phyloP scores from a whole-genome alignment of 1,140 invertebrate species.

The Lepeophtheirus salmonis region DNA sequence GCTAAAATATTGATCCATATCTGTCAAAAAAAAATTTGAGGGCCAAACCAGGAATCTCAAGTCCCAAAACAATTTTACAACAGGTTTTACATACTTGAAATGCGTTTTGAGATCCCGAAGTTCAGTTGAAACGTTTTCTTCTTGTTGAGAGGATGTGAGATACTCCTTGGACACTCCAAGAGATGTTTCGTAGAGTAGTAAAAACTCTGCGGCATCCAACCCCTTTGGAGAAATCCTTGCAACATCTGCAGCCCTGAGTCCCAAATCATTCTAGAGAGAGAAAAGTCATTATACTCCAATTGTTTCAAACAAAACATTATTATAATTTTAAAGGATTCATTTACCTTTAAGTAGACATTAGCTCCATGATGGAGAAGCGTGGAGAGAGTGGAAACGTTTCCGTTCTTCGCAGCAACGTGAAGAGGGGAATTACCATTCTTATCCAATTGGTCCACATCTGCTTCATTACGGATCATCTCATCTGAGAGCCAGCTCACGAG shows the following conservation, averaged over 20 bases:
- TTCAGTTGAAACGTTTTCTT: neutral
- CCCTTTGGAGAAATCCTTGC: neutral
- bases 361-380: slow-evolving; percentile 12
- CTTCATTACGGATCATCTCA: neutral
- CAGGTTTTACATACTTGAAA: slow-evolving; percentile 11
- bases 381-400: slow-evolving; percentile 8
- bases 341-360: slow-evolving; percentile 6
- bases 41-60: too few relatives aligned
- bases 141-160: neutral
- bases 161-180: slow-evolving; percentile 4
- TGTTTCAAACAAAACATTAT: too few relatives aligned
- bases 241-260: neutral
- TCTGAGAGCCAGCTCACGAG: slow-evolving; percentile 11
- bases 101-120: slow-evolving; percentile 3
- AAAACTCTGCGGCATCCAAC: slow-evolving; percentile 2
- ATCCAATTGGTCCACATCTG: slow-evolving; percentile 11
- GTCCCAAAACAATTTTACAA: too few relatives aligned
- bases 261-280: slow-evolving; percentile 7
- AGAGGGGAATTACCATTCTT: neutral
- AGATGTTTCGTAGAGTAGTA: slow-evolving; percentile 6
- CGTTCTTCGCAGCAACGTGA: slow-evolving; percentile 2
- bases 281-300: too few relatives aligned
- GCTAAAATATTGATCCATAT: too few relatives aligned
- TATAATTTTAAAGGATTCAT: too few relatives aligned
- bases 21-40: too few relatives aligned